Evolutionary conservation across 1,140 invertebrate species (phyloP).

Genomic region (Aphelenchoides fujianensis): DNA sequence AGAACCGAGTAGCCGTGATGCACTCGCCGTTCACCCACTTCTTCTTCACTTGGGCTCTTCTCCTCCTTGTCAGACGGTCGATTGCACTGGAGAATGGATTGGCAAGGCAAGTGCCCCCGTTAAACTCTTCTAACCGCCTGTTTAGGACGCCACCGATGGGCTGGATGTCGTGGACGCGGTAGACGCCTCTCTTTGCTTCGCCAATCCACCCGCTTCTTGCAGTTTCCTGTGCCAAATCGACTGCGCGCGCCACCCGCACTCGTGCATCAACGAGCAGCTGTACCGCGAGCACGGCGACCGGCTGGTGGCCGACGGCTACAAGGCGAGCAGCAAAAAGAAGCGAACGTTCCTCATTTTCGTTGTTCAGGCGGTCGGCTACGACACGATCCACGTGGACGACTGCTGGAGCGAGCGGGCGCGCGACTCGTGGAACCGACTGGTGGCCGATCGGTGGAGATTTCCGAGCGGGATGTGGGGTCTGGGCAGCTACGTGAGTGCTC

Average conservation of each 20-base stretch:
- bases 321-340: too few species aligned
- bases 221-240: constrained; percentile 89
- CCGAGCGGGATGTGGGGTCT: constrained; percentile 36
- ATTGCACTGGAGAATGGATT: constrained; percentile 18
- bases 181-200: too few species aligned
- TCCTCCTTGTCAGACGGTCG: too few species aligned
- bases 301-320: constrained; percentile 47
- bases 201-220: too few species aligned
- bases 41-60: constrained; percentile 10
- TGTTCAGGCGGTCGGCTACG: constrained; percentile 40
- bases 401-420: constrained; percentile 28
- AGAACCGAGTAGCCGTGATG: neutral
- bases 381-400: constrained; percentile 56
- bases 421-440: constrained; percentile 26
- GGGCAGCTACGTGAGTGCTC: constrained; percentile 40
- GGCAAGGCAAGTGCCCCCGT: constrained; percentile 2
- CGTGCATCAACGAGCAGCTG: constrained; percentile 58
- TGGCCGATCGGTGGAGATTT: constrained; percentile 36
- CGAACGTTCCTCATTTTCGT: too few species aligned
- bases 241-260: constrained; percentile 66
- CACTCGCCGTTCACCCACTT: too few species aligned
- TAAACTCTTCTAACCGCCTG: too few species aligned
- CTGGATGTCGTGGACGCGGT: constrained; percentile 91
- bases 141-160: constrained; percentile 63
- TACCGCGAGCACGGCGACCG: constrained; percentile 49